Evolutionary conservation across 2,797 vertebrate genomes (phyloP).

Genomic region (Chaenodraco wilsoni): DNA sequence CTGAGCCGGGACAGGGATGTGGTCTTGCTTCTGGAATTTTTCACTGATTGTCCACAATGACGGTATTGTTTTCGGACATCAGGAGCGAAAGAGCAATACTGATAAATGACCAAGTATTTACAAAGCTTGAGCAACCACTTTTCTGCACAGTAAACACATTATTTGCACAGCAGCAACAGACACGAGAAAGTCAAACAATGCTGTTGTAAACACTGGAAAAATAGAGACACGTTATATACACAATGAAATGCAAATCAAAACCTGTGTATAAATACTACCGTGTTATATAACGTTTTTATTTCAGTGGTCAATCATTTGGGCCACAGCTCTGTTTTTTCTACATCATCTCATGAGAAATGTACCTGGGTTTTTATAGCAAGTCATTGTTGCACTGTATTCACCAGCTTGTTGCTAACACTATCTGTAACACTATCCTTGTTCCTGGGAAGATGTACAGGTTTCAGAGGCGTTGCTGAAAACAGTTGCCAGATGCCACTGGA

Average conservation of each 20-base stretch:
- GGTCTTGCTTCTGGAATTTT: conserved; percentile 63
- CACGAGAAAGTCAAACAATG: background rate
- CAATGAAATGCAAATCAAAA: background rate
- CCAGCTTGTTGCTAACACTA: background rate
- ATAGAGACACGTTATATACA: background rate
- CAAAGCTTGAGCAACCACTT: conserved; percentile 12
- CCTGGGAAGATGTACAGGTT: background rate
- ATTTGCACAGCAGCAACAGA: conserved; percentile 4
- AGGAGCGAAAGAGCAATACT: conserved; percentile 34
- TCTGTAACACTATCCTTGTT: background rate
- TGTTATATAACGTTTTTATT: background rate
- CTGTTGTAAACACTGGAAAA: background rate
- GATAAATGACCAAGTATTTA: conserved; percentile 25
- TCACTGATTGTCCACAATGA: conserved; percentile 58
- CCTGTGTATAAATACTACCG: background rate
- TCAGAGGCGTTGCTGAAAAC: background rate
- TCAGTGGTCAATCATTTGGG: background rate
- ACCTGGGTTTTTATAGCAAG: background rate
- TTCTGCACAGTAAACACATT: background rate
- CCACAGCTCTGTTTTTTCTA: background rate
- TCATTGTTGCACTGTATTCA: background rate
- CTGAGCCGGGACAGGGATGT: conserved; percentile 58
- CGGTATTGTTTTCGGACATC: conserved; percentile 37
- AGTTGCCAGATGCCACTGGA: background rate
- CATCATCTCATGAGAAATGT: background rate